Percentiles rank a stretch among this genome's conserved stretches.
These are phyloP conservation scores for Tachycineta bicolor DNA, from an alignment of 2,113 vertebrate genomes.

Conservation along the genomic window DNA sequence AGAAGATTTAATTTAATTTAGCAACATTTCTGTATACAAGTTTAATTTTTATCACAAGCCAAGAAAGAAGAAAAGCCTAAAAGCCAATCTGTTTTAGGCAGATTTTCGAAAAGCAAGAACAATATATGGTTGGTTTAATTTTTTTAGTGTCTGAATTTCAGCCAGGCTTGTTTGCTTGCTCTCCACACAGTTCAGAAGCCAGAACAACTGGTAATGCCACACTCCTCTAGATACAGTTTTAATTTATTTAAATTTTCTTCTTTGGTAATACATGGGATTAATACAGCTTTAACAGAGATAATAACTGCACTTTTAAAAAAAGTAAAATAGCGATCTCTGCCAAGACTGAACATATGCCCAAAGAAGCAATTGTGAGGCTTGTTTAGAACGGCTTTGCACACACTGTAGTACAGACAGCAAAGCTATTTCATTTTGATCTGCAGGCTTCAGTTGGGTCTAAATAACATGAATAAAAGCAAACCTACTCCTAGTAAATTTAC, in stretches of 20 bases:
- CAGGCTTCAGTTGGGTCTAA: not conserved
- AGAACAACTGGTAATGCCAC: not conserved
- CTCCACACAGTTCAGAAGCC: not conserved
- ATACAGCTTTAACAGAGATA: not conserved
- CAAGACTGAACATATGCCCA: not conserved
- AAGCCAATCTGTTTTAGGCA: not conserved
- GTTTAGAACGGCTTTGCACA: not conserved
- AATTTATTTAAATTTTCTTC: not conserved
- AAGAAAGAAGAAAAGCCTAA: not conserved
- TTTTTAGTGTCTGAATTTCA: not conserved
- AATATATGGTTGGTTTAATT: not conserved
- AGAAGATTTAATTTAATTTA: not conserved
- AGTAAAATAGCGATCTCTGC: not conserved
- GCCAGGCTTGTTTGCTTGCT: accelerated
- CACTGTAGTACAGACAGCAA: not conserved
- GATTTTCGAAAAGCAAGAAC: not conserved
- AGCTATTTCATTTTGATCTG: not conserved
- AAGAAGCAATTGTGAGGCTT: not conserved
- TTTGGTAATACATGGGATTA: not conserved
- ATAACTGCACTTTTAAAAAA: not conserved
- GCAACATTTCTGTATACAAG: not conserved
- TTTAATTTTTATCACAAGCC: not conserved
- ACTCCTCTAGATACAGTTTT: not conserved
- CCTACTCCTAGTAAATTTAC: not conserved
- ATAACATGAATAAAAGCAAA: not conserved